Conservation (phyloP, 2,888 invertebrate genomes). For the Tryphoninae sp. region DNA sequence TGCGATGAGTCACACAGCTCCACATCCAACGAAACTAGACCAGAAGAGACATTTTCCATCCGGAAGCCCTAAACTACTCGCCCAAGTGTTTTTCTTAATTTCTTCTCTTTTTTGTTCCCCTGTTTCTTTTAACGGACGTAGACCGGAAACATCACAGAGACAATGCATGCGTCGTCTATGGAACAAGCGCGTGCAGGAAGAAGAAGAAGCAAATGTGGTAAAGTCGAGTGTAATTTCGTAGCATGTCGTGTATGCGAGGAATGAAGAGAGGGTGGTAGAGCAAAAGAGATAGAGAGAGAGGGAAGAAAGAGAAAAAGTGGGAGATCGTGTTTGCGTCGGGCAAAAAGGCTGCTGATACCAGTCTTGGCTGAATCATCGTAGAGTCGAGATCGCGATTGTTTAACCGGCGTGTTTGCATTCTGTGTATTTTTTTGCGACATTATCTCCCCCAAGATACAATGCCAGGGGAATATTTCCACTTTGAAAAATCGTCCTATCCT, state of each 20-base stretch:
- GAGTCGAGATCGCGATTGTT: conserved; percentile 9
- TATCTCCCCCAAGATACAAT: neutral
- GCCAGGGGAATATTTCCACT: neutral
- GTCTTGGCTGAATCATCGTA: conserved; percentile 52
- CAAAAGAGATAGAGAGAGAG: neutral
- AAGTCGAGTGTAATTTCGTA: conserved; percentile 4
- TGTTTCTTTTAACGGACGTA: neutral
- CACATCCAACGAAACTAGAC: neutral
- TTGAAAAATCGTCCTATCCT: neutral
- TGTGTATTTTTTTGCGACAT: neutral
- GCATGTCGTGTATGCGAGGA: neutral
- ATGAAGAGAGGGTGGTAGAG: conserved; percentile 6
- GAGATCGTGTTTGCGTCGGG: conserved; percentile 45
- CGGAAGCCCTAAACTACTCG: neutral
- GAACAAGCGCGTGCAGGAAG: neutral
- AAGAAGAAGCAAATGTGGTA: neutral
- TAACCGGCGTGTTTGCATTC: neutral
- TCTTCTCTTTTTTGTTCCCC: no score
- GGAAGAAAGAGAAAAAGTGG: conserved; percentile 24
- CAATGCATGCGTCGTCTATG: neutral
- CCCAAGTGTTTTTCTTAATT: no score
- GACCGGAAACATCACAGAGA: neutral
- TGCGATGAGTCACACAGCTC: conserved; percentile 19
- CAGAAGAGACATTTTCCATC: neutral
- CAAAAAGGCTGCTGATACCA: conserved; percentile 46